Evolutionary conservation across 2,113 vertebrate species (phyloP), one percentile per base, ranked within the genome.

Genomic region (Vulpes ferrilata): DNA sequence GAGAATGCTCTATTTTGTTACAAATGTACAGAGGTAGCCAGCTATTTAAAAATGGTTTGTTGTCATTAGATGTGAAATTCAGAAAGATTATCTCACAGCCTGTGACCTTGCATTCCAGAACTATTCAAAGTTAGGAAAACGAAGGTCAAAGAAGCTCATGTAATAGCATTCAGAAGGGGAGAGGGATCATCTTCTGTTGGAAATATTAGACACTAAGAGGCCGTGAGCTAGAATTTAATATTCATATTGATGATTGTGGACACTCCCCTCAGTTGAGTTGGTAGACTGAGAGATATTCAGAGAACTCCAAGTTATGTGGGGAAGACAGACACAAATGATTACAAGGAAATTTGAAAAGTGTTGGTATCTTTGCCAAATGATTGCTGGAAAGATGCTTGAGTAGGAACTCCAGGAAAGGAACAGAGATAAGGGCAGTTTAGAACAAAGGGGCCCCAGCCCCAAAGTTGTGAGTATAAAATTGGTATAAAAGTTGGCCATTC

Each of bases 381-480:
- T 43, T 69, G 35, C n/a, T 19, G 16, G n/a, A n/a, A 11, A 32
- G 20, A 43, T 55, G 67, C 8, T 55, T 86, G 48, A 80, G 51
- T 35, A 69, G 27, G 4, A 27, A 74, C 11, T 5, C 11, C 30
- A 57, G 27, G 30, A 81, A 20, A 71, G 20, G 12, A 90, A 3
- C 5, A 4, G 7, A 87, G n/a, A 13, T 22, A 5, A 60, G 2
- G 38, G 2, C 25, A 84, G 15, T n/a, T 69, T 5, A 35, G 11
- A 23, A 19, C 38, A 55, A 88, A 22, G 19, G 0, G 0, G 0
- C 9, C 5, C 25, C 4, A 43, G 6, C 19, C n/a, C 30, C 57
- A 81, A 38, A 6, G 13, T 74, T 86, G n/a, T 69, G 1, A 82
- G 17, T 35, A 12, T 20, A 76, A 82, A 25, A 74, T 83, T 19